Base-by-base conservation (phyloP, 2,113 vertebrate genomes). In the Stomatorhinus ivindoensis region DNA sequence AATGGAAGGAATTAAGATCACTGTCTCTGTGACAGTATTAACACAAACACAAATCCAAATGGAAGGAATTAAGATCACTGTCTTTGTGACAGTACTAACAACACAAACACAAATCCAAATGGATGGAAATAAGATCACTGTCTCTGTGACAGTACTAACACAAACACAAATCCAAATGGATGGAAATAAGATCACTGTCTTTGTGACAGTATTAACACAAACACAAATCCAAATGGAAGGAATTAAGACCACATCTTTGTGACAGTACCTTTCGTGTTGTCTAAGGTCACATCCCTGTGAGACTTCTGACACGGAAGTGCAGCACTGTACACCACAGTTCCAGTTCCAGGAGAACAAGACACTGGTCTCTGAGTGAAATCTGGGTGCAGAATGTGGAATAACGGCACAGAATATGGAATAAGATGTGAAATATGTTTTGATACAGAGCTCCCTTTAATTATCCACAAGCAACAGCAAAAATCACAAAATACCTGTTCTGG, bases 401-500 rank as follows among this genome's bases (percentile, higher is more conserved):
- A n/a, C 4, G 4, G 19, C 17, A 55, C 53, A 55, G 19, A 24
- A 55, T 55, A 21, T 55, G 17, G 55, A 69, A 69, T 69, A 69
- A 31, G n/a, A 69, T 13, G 61, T 69, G 61, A 69, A 13, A 69
- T 27, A 65, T 27, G 24, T n/a, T 65, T 65, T 65, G 21, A 65
- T 69, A 31, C 61, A 13, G 10, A 31, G n/a, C 9, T 87, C 27
- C 73, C 15, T 55, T 9, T 55, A 58, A 19, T 39, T 51, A 35
- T 17, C 86, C 10, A 42, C 13, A n/a, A 39, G 15, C 13, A 51
- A 39, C 15, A 24, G 17, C 3, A 27, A 42, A 31, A 48, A 55
- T 3, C 65, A 76, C 44, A 88, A n/a, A 11, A 55, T 85, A 89
- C 88, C 88, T 85, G 55, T n/a, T 84, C 76, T 47, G 24, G 1